Evolutionary conservation across 2,888 invertebrate genomes (phyloP), one percentile per base, ranked within the genome.

Genomic region (Trichacis sp.): DNA sequence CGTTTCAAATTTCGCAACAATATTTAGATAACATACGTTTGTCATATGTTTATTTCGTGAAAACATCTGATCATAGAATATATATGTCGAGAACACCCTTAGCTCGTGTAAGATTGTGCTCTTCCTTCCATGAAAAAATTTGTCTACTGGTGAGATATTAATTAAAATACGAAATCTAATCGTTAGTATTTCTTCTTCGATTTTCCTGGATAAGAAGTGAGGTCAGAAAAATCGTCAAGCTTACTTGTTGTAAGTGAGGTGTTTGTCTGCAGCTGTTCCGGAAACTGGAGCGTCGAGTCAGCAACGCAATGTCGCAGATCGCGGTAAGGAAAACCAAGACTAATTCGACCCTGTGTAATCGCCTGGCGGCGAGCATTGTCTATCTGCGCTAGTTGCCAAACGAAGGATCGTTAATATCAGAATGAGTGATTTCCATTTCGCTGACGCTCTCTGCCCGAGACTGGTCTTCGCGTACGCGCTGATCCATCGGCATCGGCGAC

Each of bases 211-310:
- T n/a, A n/a, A n/a, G n/a, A n/a, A n/a, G n/a, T n/a, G n/a, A n/a
- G n/a, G n/a, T n/a, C n/a, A n/a, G n/a, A n/a, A n/a, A n/a, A n/a
- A n/a, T n/a, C n/a, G n/a, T n/a, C n/a, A n/a, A 70, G 69, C 73
- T 78, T 75, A 82, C 81, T 81, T 73, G 77, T 75, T 61, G 78
- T 81, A 68, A 81, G 78, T 71, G 81, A 77, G 70, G 78, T 77
- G 57, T 76, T 70, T 69, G 77, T 77, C 53, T 77, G 74, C 67
- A 79, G 73, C 45, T 77, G 75, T 73, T 82, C 81, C 74, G 80
- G 79, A 73, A 82, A 75, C 71, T 77, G 77, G 1, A 76, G 81
- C 68, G 80, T 81, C 71, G 79, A 77, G 71, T 82, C 81, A 82
- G 72, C 47, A 81, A 77, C 70, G 79, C 79, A 66, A 82, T 76